Conservation (phyloP, 2,888 invertebrate species). For the Eupsilia transversa region DNA sequence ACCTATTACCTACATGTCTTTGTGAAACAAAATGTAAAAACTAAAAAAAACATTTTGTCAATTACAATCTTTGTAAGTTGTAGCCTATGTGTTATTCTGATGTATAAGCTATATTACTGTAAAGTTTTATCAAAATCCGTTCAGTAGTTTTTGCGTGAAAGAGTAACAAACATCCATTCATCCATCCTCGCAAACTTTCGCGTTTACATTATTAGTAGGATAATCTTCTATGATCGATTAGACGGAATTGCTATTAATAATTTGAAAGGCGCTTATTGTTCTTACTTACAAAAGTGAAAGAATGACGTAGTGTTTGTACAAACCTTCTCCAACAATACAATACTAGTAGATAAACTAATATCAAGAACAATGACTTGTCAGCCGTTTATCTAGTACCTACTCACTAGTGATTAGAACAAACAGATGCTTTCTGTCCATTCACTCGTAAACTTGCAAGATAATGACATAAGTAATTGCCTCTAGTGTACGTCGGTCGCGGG, state of each 20-base stretch:
- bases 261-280: conserved; percentile 26
- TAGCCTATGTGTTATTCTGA: too few relatives aligned
- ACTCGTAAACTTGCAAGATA: conserved; percentile 1
- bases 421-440: conserved; percentile 5
- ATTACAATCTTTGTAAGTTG: too few relatives aligned
- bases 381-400: conserved; percentile 11
- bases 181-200: too few relatives aligned
- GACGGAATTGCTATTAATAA: conserved; percentile 21
- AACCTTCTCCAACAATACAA: conserved; percentile 1
- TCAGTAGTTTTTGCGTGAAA: too few relatives aligned
- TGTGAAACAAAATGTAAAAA: too few relatives aligned
- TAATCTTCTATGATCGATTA: conserved; percentile 5
- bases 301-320: neutral
- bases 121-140: too few relatives aligned
- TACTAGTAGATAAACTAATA: conserved; percentile 21
- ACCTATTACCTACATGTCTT: too few relatives aligned
- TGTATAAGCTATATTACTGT: too few relatives aligned
- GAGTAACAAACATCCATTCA: too few relatives aligned
- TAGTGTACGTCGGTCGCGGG: too few relatives aligned
- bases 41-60: too few relatives aligned
- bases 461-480: neutral
- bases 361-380: conserved; percentile 36
- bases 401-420: neutral
- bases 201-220: too few relatives aligned
- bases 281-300: conserved; percentile 15